These are phyloP conservation scores for Rafetus swinhoei DNA, from an alignment of 2,113 vertebrate species.

Conservation along the genomic window DNA sequence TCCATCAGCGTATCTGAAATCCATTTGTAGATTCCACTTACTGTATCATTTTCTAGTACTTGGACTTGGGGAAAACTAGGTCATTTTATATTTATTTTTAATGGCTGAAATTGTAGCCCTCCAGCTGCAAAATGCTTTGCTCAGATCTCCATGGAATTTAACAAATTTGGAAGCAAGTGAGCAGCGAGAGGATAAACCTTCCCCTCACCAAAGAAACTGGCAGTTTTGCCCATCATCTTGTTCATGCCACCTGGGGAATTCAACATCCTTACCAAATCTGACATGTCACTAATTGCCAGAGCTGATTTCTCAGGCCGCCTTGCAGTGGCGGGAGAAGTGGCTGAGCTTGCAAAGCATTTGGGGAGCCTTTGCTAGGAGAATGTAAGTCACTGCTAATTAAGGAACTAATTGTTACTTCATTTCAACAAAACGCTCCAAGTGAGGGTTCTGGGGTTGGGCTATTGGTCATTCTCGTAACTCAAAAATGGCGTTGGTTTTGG, in stretches of 20 bases:
- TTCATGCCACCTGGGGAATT: not conserved
- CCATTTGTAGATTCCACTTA: conserved; percentile 50
- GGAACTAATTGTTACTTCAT: not conserved
- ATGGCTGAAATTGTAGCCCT: conserved; percentile 38
- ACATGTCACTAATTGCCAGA: not conserved
- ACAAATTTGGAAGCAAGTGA: not conserved
- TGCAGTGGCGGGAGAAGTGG: not conserved
- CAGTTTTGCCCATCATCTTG: not conserved
- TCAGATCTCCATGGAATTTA: not conserved
- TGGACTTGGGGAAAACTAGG: conserved; percentile 39
- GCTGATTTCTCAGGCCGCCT: not conserved
- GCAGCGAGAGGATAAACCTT: not conserved
- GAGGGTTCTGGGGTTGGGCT: not conserved
- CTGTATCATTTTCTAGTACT: conserved; percentile 5
- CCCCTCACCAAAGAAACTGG: not conserved
- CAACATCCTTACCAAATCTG: not conserved
- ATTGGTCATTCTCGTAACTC: not conserved
- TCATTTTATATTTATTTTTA: conserved; percentile 62
- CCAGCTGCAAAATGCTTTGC: conserved; percentile 48
- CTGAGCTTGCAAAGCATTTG: not conserved
- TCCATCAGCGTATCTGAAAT: conserved; percentile 16
- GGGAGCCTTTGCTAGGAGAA: not conserved
- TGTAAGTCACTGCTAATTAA: not conserved
- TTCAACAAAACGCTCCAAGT: not conserved
- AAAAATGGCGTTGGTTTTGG: not conserved